A percentile compares a stretch with the other conserved stretches of the same genome.
Evolutionary conservation across 2,113 vertebrate genomes (phyloP).

Genomic region (Takifugu bimaculatus): DNA sequence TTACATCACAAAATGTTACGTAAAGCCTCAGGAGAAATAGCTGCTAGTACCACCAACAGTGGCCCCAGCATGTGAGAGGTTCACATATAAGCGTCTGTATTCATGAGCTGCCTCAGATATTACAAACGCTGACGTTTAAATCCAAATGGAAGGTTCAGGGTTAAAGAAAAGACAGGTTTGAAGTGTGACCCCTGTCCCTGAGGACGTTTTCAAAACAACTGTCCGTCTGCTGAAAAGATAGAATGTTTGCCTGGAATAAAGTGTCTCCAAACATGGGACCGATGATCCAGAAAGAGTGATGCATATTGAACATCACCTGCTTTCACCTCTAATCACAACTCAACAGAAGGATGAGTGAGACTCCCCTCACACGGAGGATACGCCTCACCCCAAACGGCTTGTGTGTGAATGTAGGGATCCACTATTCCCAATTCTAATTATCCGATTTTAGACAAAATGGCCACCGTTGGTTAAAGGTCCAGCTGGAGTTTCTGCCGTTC

Average conservation of each 20-base stretch:
- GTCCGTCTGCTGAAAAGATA: background rate
- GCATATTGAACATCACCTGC: constrained; percentile 48
- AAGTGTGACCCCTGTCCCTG: background rate
- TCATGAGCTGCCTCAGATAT: too few relatives aligned
- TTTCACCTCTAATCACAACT: constrained; percentile 49
- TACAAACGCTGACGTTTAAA: background rate
- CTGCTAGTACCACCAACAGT: too few relatives aligned
- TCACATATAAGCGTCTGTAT: too few relatives aligned
- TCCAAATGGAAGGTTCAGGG: background rate
- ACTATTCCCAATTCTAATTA: too few relatives aligned
- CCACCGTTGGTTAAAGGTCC: background rate
- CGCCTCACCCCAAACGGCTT: background rate
- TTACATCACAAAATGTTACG: too few relatives aligned
- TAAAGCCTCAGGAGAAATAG: too few relatives aligned
- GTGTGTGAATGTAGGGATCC: too few relatives aligned
- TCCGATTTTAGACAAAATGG: background rate
- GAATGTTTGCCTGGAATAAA: background rate
- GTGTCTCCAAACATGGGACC: constrained; percentile 32
- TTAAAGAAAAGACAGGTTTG: background rate
- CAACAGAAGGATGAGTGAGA: constrained; percentile 12
- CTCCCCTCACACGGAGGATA: constrained; percentile 28
- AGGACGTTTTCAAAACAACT: background rate
- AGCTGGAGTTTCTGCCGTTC: background rate
- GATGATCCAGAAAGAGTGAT: constrained; percentile 28
- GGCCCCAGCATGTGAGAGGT: too few relatives aligned